phyloP scores from a whole-genome alignment of 1,140 invertebrate genomes.

The Linepithema humile region DNA sequence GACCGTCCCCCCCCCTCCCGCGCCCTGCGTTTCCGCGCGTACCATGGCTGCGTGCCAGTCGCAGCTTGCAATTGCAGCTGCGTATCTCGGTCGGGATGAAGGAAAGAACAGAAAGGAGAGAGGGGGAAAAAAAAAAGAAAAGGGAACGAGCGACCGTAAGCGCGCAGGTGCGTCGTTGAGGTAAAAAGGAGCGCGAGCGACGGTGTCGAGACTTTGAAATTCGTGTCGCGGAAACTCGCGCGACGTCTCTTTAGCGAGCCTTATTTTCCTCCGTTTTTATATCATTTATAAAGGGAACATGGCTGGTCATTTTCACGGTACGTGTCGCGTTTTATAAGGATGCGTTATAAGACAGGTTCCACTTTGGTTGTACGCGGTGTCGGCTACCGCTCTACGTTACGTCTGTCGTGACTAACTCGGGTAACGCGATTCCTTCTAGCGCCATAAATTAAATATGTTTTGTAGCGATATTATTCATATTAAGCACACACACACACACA shows the following conservation, averaged over 20 bases:
- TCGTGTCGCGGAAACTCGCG: conserved; percentile 30
- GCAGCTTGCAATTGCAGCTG: conserved; percentile 76
- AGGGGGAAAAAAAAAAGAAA: not conserved
- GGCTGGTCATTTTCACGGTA: conserved; percentile 38
- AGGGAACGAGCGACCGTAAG: conserved; percentile 8
- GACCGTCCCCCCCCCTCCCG: conserved; percentile 6
- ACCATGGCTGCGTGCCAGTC: conserved; percentile 80
- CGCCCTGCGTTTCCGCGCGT: conserved; percentile 16
- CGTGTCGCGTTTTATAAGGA: conserved; percentile 40
- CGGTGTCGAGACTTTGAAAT: conserved; percentile 44
- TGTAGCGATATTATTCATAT: not conserved
- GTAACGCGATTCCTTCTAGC: not conserved
- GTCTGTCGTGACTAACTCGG: conserved; percentile 6
- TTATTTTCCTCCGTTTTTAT: conserved; percentile 35
- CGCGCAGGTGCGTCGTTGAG: conserved; percentile 55
- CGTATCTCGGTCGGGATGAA: conserved; percentile 69
- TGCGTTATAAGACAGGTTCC: not conserved
- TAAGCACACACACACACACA: not conserved
- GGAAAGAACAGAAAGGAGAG: conserved; percentile 24
- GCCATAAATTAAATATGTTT: conserved; percentile 3
- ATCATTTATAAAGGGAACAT: conserved; percentile 35
- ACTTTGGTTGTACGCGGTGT: not conserved
- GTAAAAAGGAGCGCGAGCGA: conserved; percentile 16
- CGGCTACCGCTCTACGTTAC: conserved; percentile 1
- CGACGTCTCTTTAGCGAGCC: conserved; percentile 33